Evolutionary conservation across 2,888 invertebrate species (phyloP).

Genomic region (Lysandra coridon): DNA sequence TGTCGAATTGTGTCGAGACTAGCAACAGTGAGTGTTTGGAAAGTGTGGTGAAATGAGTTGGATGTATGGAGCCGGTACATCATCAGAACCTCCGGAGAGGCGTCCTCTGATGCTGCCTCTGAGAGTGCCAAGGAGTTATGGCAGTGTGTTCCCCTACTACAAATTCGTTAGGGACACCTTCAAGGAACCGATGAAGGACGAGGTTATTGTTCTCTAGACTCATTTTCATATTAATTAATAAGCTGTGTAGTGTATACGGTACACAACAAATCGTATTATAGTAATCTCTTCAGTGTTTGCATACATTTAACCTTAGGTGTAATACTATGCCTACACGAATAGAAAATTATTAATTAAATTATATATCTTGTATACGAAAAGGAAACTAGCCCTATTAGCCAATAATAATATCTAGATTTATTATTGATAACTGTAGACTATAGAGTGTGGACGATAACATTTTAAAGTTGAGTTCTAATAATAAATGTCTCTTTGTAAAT

Average conservation of each 20-base stretch:
- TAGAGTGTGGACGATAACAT: neutral
- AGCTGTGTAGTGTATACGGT: neutral
- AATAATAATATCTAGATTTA: neutral
- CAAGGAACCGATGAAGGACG: slow-evolving; percentile 58
- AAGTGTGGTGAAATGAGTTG: slow-evolving; percentile 51
- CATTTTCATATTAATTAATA: neutral
- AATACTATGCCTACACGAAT: neutral
- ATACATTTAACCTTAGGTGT: slow-evolving; percentile 3
- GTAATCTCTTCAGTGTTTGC: neutral
- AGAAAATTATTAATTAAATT: neutral
- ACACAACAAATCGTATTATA: neutral
- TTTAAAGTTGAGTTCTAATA: neutral
- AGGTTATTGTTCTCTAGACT: slow-evolving; percentile 50
- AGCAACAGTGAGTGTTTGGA: slow-evolving; percentile 52
- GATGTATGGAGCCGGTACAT: slow-evolving; percentile 53
- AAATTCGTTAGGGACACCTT: slow-evolving; percentile 79
- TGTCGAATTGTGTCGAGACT: slow-evolving; percentile 45
- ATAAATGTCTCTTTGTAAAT: neutral
- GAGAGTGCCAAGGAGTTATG: slow-evolving; percentile 79
- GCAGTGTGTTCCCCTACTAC: slow-evolving; percentile 82
- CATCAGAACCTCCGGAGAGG: slow-evolving; percentile 55
- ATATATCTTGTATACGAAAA: neutral
- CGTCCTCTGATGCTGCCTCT: slow-evolving; percentile 65
- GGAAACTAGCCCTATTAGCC: neutral
- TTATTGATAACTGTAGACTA: neutral